Percentiles rank a stretch among this genome's conserved stretches.
phyloP scores from a whole-genome alignment of 2,113 vertebrate genomes.

The Microcebus murinus region DNA sequence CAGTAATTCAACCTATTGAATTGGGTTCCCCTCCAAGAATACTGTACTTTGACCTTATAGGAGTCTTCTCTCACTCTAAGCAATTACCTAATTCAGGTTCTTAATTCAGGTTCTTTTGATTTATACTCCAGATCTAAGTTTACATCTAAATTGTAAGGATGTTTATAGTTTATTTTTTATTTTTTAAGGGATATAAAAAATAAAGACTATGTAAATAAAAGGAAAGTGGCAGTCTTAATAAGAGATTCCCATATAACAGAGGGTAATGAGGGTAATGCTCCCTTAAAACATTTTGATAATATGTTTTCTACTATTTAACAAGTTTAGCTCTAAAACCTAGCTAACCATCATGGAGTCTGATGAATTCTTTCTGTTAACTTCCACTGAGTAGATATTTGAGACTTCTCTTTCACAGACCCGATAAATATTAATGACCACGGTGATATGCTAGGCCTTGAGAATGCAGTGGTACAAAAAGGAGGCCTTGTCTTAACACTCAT shows the following conservation, averaged over 20 bases:
- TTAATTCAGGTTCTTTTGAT: slow-evolving; percentile 24
- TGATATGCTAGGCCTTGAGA: background rate
- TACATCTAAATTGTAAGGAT: slow-evolving; percentile 50
- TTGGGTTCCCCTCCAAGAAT: background rate
- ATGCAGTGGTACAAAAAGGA: background rate
- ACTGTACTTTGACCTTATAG: background rate
- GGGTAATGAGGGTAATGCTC: background rate
- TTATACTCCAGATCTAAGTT: background rate
- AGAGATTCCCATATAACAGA: background rate
- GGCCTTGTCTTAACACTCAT: background rate
- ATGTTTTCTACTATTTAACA: background rate
- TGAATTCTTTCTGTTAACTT: background rate
- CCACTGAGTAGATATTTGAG: background rate
- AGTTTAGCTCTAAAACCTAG: background rate
- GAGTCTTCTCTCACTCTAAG: background rate
- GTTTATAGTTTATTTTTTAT: background rate
- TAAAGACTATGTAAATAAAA: background rate
- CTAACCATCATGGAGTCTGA: background rate
- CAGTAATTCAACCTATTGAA: background rate
- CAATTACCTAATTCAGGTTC: background rate
- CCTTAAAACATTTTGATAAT: background rate
- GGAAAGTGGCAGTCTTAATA: background rate
- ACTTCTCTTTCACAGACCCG: background rate
- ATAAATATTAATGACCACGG: slow-evolving; percentile 1
- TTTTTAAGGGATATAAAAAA: background rate